Base-by-base conservation (phyloP, 1,140 invertebrate genomes). In the Aphidius ervi region DNA sequence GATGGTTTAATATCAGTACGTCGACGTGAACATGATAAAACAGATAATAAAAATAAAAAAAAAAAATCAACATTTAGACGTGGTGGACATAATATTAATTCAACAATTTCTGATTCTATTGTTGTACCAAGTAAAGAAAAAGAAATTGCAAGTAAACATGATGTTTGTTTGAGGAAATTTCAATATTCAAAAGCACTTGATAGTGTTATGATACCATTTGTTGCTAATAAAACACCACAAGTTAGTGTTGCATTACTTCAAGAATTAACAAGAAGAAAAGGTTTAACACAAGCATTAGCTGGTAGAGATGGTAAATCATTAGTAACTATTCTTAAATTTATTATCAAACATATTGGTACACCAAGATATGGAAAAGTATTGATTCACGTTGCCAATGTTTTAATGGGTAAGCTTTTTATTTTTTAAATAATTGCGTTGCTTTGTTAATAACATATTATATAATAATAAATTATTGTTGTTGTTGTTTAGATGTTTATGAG, bases 1-100 rank as follows among this genome's bases (percentile, higher is more conserved):
- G 92, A 96, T 80, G 93, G 94, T 49, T 80, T 97, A 46, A 85
- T 98, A 62, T 94, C 93, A 5, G 88, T 98, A 31, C 85, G 86
- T 63, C 86, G 90, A 71, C 84, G 88, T 78, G 88, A 91, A 72
- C 81, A 83, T 67, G 78, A 84, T 66, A 76, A 76, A 65, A 9
- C 5, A 6, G 65, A 74, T 56, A 63, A 74, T 69, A 23, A 76
- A 82, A 70, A 62, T 66, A 63, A 73, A 73, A 74, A 76, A 49
- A 84, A 85, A 74, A 83, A 82, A 64, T 63, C 73, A 6, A 78
- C 79, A 4, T 83, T 81, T 63, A 72, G 79, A 62, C 82, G 83
- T 73, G 77, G 75, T 46, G 81, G 81, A n/a, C 83, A 83, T 67
- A 80, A 79, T 65, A 65, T 82, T 47, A 68, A 78, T 41, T 67